Conservation (phyloP, 2,797 vertebrate genomes). For the Peromyscus eremicus region DNA sequence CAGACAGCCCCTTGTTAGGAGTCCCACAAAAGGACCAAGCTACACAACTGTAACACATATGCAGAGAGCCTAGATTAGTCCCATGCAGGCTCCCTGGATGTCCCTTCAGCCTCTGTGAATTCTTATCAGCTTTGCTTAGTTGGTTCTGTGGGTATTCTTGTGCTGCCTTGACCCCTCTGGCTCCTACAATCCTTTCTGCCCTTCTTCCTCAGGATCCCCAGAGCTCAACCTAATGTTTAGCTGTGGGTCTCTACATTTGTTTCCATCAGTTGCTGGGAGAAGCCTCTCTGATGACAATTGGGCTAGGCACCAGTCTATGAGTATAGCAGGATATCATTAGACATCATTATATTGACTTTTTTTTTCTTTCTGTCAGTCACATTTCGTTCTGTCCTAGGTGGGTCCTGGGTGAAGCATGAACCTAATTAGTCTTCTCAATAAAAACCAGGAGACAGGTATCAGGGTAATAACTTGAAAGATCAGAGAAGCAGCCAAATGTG, state of each 20-base stretch:
- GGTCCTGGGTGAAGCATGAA: background rate
- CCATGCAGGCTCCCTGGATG: background rate
- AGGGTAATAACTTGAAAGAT: too few species aligned
- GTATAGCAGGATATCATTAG: background rate
- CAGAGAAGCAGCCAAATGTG: too few species aligned
- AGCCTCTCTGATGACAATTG: background rate
- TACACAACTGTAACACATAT: background rate
- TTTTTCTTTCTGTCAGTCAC: background rate
- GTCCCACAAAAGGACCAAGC: background rate
- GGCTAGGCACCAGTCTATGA: background rate
- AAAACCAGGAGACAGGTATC: too few species aligned
- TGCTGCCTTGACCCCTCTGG: background rate
- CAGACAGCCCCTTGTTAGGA: background rate
- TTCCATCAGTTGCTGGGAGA: background rate
- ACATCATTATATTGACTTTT: background rate
- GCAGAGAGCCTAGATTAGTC: background rate
- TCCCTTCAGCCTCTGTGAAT: background rate
- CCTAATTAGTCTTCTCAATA: too few species aligned
- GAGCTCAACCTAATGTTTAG: background rate
- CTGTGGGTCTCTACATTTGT: background rate
- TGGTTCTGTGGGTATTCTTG: background rate
- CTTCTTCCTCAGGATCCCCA: background rate
- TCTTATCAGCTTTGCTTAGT: background rate
- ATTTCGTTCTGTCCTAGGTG: background rate
- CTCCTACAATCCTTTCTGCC: background rate